Base-by-base conservation (phyloP, 1,140 invertebrate genomes). In the Drosophila micromelanica region DNA sequence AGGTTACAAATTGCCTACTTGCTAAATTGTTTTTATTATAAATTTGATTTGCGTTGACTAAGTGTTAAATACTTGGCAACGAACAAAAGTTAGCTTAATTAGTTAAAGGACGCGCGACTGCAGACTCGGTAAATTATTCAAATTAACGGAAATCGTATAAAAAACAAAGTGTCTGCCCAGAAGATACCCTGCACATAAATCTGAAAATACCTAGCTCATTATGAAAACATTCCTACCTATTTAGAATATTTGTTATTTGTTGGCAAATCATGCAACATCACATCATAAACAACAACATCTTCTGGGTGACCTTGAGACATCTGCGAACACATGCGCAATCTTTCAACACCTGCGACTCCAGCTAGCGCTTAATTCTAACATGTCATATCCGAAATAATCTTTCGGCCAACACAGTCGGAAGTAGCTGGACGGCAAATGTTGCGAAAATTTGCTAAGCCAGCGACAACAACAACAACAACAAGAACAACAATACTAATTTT, bases 371-470 rank as follows among this genome's bases (percentile, higher is more conserved):
- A 55, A 55, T 37, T 45, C 52, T 38, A 38, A 17, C 9, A 20
- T 17, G 13, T n/a, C 51, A 38, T 54, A 52, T 43, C 23, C 30
- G 17, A 69, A 65, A 61, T 61, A 68, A 49, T 32, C 46, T 63
- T 43, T 51, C 12, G 76, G 62, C 68, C 60, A 32, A 55, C 64
- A 52, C 57, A 77, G 84, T 85, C 80, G 80, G 80, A 85, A 85
- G 80, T 85, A 45, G 80, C 56, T 62, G 35, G 38, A 37, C 32
- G 51, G 12, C 13, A 42, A 56, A 49, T 45, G 15, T 45, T 37
- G 59, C 30, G 43, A 67, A 67, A 37, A 30, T 45, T 65, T 40
- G 45, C 45, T 12, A 12, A 46, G 13, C 15, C 30, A 32, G 30
- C 30, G 30, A 32, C 32, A 65, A n/a, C n/a, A 48, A 15, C 23